Evolutionary conservation across 1,140 invertebrate genomes (phyloP).

Genomic region (Drosophila tani): DNA sequence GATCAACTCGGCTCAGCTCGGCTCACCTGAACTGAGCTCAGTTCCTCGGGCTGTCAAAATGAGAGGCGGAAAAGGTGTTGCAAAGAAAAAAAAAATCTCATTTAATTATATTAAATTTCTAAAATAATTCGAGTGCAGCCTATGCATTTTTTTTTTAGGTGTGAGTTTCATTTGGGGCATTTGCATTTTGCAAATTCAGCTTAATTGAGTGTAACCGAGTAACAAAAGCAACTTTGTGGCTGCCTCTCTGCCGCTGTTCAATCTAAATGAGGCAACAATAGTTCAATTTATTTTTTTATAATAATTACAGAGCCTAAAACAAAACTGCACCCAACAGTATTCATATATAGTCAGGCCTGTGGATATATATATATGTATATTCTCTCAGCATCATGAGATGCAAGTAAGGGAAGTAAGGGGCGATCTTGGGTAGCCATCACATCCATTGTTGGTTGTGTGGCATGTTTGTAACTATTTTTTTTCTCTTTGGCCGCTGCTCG

Average conservation of each 20-base stretch:
- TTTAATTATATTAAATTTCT: slow-evolving; percentile 60
- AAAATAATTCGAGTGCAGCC: slow-evolving; percentile 42
- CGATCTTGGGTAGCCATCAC: slow-evolving; percentile 36
- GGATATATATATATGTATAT: slow-evolving; percentile 26
- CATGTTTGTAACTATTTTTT: slow-evolving; percentile 65
- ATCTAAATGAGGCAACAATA: slow-evolving; percentile 79
- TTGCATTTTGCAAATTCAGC: slow-evolving; percentile 80
- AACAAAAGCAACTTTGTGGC: slow-evolving; percentile 77
- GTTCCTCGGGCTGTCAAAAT: slow-evolving; percentile 48
- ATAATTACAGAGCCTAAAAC: slow-evolving; percentile 69
- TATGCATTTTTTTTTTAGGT: slow-evolving; percentile 33
- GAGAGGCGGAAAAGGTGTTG: slow-evolving; percentile 45
- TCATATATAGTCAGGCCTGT: slow-evolving; percentile 6
- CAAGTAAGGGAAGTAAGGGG: slow-evolving; percentile 14
- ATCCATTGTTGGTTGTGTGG: slow-evolving; percentile 56
- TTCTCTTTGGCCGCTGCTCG: slow-evolving; percentile 43
- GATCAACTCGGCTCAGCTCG: slow-evolving; percentile 29
- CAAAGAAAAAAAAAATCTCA: slow-evolving; percentile 28
- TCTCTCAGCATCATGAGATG: slow-evolving; percentile 72
- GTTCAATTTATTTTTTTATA: slow-evolving; percentile 83
- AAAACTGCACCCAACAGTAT: slow-evolving; percentile 43
- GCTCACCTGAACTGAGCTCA: slow-evolving; percentile 16
- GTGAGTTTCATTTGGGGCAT: slow-evolving; percentile 64
- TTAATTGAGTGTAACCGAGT: slow-evolving; percentile 80
- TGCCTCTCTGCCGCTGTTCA: slow-evolving; percentile 30